A percentile compares a stretch with the other conserved stretches of the same genome.
Conservation (phyloP, 2,113 vertebrate genomes). For the Penelope pileata region DNA sequence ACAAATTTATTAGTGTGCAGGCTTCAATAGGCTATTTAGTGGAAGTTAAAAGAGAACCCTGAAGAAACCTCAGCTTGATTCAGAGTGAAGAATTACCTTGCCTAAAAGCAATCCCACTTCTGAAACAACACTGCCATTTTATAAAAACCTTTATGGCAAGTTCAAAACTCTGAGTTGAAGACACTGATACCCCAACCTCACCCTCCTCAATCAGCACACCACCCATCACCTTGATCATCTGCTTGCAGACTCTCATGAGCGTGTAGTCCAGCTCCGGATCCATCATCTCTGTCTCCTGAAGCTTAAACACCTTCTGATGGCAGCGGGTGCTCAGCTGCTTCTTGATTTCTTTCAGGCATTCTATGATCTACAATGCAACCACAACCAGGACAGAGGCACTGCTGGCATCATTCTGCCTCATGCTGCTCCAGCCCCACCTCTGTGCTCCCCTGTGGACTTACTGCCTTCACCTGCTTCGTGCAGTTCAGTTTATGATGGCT, state of each 20-base stretch:
- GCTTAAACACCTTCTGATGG: conserved; percentile 94
- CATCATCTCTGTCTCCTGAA: conserved; percentile 96
- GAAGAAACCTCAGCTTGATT: background rate
- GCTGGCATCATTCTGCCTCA: background rate
- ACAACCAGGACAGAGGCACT: background rate
- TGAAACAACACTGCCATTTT: background rate
- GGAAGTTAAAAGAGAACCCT: background rate
- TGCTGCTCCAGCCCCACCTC: background rate
- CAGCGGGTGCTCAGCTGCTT: conserved; percentile 84
- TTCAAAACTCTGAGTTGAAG: rapidly evolving
- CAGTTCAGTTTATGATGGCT: background rate
- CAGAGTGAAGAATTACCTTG: background rate
- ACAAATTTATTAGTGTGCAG: background rate
- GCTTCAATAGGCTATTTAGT: background rate
- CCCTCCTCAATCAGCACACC: background rate
- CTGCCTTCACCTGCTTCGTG: background rate
- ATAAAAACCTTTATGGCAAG: background rate
- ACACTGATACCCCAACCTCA: background rate
- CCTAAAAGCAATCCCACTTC: background rate
- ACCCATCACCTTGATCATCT: conserved; percentile 92
- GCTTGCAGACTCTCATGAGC: conserved; percentile 96
- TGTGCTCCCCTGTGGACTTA: background rate
- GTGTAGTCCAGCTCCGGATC: conserved; percentile 96
- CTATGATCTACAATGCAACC: conserved; percentile 84
- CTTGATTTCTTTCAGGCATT: conserved; percentile 96